Conservation (phyloP, 2,797 vertebrate species). For the Periparus ater region DNA sequence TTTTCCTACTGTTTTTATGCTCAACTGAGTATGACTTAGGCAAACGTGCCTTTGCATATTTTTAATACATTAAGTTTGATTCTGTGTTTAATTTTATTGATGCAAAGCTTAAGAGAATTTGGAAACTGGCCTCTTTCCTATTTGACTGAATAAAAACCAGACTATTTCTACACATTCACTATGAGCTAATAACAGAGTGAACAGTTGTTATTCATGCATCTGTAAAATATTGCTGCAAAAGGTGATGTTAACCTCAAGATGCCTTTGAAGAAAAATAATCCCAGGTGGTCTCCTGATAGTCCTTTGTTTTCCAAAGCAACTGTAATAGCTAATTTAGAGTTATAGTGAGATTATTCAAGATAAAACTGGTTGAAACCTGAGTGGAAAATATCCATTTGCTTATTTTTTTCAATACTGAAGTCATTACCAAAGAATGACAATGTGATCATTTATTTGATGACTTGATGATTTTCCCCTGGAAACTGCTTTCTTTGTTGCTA, state of each 20-base stretch:
- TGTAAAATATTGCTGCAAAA: background rate
- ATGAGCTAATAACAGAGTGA: background rate
- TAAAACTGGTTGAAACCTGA: background rate
- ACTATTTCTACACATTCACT: background rate
- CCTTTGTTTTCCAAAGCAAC: background rate
- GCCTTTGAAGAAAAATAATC: background rate
- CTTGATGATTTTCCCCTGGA: background rate
- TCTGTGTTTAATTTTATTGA: slow-evolving; percentile 8
- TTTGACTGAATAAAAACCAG: background rate
- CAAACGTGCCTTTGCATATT: background rate
- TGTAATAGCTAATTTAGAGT: background rate
- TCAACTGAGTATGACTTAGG: background rate
- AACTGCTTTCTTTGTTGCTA: background rate
- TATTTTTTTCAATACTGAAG: background rate
- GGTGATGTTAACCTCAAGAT: background rate
- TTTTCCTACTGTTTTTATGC: background rate
- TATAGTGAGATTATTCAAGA: background rate
- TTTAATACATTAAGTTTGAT: background rate
- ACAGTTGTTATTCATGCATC: background rate
- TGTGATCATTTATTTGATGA: background rate
- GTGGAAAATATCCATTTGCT: background rate
- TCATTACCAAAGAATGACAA: background rate
- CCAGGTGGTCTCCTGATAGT: background rate
- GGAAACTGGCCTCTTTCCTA: background rate
- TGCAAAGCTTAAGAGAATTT: background rate